These are phyloP conservation scores for Monarcha castaneiventris DNA, from an alignment of 2,113 vertebrate genomes.

Conservation along the genomic window DNA sequence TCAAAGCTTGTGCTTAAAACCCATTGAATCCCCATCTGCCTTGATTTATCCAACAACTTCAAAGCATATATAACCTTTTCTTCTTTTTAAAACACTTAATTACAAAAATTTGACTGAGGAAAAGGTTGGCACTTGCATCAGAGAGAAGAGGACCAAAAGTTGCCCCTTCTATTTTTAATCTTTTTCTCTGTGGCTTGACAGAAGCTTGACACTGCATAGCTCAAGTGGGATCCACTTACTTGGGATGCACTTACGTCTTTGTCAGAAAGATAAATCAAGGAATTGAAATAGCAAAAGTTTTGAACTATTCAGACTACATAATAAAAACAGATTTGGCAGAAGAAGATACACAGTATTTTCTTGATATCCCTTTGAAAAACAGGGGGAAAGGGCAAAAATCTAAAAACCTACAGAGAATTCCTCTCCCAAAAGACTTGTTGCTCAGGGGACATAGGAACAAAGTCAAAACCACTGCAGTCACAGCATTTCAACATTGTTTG, in stretches of 20 bases:
- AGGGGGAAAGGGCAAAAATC: background rate
- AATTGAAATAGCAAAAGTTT: background rate
- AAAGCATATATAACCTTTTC: background rate
- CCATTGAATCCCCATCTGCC: background rate
- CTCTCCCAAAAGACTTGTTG: background rate
- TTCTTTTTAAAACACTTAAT: constrained; percentile 5
- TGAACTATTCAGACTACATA: background rate
- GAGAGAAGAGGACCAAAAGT: background rate
- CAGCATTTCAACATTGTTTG: background rate
- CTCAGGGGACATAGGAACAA: background rate
- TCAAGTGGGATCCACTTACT: background rate
- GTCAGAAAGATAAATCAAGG: background rate
- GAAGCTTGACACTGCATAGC: background rate
- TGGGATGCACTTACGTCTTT: background rate
- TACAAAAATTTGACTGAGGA: background rate
- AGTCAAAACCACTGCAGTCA: background rate
- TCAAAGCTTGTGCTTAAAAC: background rate
- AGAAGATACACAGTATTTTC: background rate
- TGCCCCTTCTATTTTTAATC: background rate
- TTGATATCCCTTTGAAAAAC: background rate
- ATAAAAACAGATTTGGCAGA: background rate
- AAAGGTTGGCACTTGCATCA: background rate
- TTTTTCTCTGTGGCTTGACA: background rate
- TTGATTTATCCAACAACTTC: constrained; percentile 33
- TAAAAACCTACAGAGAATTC: background rate